Evolutionary conservation across 2,888 invertebrate genomes (phyloP), one percentile per base, ranked within the genome.

Genomic region (Podabrus alpinus): DNA sequence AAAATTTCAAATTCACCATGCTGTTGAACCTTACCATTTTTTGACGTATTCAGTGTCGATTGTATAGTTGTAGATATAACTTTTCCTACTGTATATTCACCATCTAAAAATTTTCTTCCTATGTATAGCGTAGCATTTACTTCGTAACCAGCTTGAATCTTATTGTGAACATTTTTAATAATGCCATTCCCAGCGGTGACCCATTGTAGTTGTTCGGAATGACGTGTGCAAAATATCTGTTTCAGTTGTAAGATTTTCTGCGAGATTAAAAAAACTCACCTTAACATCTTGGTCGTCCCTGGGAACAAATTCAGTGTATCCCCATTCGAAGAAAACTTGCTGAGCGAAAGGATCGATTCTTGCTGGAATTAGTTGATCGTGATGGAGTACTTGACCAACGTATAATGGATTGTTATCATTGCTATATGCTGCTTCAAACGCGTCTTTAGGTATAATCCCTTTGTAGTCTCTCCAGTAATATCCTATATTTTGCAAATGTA

Each of bases 391-490:
- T 59, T 59, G 59, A 9, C 69, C 69, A 11, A 69, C 21, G 24
- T 69, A 69, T 13, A 21, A 21, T 7, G 61, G 17, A 0, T 59
- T 21, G n/a, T 24, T 24, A 3, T 24, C n/a, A 15, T 15, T 11
- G 9, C 5, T 19, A 15, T 4, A 10, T 1, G 60, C 69, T 3
- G 60, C 69, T 4, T n/a, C 9, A 3, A 61, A 19, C 5, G 61
- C 69, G 15, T 69, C 69, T 9, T 16, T 19, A 10, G 71, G 71
- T n/a, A 71, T 17, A 5, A n/a, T 13, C 4, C 21, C 21, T 15
- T 4, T 67, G n/a, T 74, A 74, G 11, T 71, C 74, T 61, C 74
- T 71, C 74, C 74, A 74, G 21, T 74, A 74, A 68, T 74, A 71
- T 15, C 71, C 74, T 74, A 25, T 2, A 45, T 16, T 19, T 45